Conservation (phyloP, 2,888 invertebrate genomes). For the Netelia melanura region DNA sequence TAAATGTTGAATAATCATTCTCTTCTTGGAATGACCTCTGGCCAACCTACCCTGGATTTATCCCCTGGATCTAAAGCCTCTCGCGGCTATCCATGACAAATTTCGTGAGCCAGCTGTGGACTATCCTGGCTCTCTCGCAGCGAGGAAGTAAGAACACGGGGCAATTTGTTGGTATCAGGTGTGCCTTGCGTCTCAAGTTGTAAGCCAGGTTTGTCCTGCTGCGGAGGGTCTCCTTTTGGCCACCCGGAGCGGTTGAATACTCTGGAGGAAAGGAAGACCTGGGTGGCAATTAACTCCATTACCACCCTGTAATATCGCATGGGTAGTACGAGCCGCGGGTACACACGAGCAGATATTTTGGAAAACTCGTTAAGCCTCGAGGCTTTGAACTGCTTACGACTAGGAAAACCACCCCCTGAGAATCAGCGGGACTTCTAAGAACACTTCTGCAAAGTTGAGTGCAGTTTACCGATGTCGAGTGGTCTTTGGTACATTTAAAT, state of each 20-base stretch:
- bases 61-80: conserved; percentile 23
- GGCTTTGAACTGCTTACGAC: conserved; percentile 76
- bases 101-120: conserved; percentile 56
- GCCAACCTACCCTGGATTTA: conserved; percentile 16
- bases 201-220: conserved; percentile 81
- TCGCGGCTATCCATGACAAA: conserved; percentile 52
- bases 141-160: conserved; percentile 64
- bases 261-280: conserved; percentile 58
- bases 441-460: conserved; percentile 4
- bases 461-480: neutral
- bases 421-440: conserved; percentile 45
- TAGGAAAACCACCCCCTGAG: conserved; percentile 66
- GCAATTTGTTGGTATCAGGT: conserved; percentile 85
- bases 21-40: conserved; percentile 4
- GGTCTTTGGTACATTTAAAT: neutral
- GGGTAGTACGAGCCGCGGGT: conserved; percentile 75
- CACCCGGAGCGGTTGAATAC: conserved; percentile 37
- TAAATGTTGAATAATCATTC: neutral
- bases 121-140: conserved; percentile 40
- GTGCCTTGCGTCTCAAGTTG: conserved; percentile 82
- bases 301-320: conserved; percentile 83
- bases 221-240: conserved; percentile 67
- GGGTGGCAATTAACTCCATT: conserved; percentile 84
- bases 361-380: conserved; percentile 82
- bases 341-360: conserved; percentile 72